Percentiles rank a stretch among this genome's conserved stretches.
phyloP scores from a whole-genome alignment of 1,140 invertebrate species.

The Drosophila punjabiensis region DNA sequence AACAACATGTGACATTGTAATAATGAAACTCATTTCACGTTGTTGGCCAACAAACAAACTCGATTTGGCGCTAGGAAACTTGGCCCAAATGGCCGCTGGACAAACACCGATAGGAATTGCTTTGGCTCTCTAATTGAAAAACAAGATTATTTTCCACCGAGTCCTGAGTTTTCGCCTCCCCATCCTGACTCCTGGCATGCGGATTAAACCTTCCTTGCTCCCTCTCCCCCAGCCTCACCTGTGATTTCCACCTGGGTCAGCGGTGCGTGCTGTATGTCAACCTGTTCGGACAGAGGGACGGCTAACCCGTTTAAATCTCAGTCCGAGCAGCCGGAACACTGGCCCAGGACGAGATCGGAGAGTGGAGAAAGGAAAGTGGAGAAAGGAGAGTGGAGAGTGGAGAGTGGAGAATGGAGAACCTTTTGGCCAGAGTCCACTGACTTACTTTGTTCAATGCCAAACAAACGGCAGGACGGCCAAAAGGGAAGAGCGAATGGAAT shows the following conservation, averaged over 20 bases:
- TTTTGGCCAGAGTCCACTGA: slow-evolving; percentile 62
- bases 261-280: slow-evolving; percentile 48
- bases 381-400: not conserved
- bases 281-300: slow-evolving; percentile 42
- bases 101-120: slow-evolving; percentile 24
- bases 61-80: not conserved
- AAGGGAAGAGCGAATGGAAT: slow-evolving; percentile 25
- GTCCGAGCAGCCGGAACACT: not conserved
- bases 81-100: slow-evolving; percentile 4
- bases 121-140: slow-evolving; percentile 29
- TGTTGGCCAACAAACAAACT: slow-evolving; percentile 4
- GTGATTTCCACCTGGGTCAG: slow-evolving; percentile 29
- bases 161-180: not conserved
- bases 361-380: not conserved
- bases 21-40: not conserved
- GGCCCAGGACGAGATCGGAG: not conserved
- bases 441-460: slow-evolving; percentile 70
- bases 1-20: not conserved
- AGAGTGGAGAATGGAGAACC: not conserved
- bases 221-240: not conserved
- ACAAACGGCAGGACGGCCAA: slow-evolving; percentile 23
- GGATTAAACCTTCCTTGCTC: slow-evolving; percentile 10
- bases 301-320: slow-evolving; percentile 61
- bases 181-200: slow-evolving; percentile 24
- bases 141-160: slow-evolving; percentile 40